phyloP scores from a whole-genome alignment of 2,797 vertebrate species.

The Sciaenops ocellatus region DNA sequence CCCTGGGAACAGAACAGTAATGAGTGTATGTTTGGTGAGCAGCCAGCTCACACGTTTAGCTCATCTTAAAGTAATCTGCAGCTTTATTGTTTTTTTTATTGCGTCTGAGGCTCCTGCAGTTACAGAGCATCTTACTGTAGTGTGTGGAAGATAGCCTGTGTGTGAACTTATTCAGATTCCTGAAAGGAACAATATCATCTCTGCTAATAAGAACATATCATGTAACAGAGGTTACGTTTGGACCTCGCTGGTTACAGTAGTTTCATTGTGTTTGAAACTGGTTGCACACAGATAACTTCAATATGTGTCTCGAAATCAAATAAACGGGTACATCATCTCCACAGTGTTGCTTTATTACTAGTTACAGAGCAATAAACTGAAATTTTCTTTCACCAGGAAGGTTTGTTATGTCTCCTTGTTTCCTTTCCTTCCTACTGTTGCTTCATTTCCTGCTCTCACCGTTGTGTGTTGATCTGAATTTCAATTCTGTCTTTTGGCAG shows the following conservation, averaged over 20 bases:
- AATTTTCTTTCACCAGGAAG: not conserved
- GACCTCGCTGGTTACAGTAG: not conserved
- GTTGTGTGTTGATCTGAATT: not conserved
- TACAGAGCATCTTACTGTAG: not conserved
- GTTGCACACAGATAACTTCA: not conserved
- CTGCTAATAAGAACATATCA: not conserved
- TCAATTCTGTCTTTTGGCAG: slow-evolving; percentile 6
- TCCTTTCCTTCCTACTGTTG: not conserved
- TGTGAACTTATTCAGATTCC: not conserved
- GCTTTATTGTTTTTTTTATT: not conserved
- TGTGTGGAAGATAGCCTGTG: not conserved
- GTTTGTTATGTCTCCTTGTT: not conserved
- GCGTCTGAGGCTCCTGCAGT: not conserved
- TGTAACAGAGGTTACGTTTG: not conserved
- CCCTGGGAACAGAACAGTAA: slow-evolving; percentile 18
- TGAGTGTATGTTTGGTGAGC: slow-evolving; percentile 10
- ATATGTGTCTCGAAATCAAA: not conserved
- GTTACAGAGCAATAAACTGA: not conserved
- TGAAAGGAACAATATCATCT: not conserved
- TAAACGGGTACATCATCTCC: not conserved
- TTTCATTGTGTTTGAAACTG: not conserved
- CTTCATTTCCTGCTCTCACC: not conserved
- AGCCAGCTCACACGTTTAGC: slow-evolving; percentile 27
- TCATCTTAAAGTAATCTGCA: slow-evolving; percentile 23
- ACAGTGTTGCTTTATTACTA: not conserved